These are phyloP conservation scores for Acridotheres tristis DNA, from an alignment of 2,797 vertebrate genomes.

Conservation along the genomic window DNA sequence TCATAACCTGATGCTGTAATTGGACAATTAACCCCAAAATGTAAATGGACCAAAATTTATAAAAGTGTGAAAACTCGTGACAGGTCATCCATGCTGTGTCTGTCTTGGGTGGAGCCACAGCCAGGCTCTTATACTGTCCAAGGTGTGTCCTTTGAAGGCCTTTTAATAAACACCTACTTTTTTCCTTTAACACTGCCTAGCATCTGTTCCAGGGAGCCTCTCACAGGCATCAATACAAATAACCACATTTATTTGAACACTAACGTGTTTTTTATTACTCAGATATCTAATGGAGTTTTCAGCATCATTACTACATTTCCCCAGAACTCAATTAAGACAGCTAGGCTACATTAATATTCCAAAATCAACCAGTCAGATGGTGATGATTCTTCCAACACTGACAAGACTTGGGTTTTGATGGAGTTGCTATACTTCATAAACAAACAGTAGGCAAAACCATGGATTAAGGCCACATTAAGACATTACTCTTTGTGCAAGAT, in stretches of 20 bases:
- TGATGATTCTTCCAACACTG: not conserved
- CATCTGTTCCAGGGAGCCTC: too few species aligned
- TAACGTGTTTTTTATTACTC: not conserved
- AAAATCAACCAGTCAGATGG: not conserved
- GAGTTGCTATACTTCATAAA: not conserved
- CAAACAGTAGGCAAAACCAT: not conserved
- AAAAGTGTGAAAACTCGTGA: too few species aligned
- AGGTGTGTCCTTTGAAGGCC: too few species aligned
- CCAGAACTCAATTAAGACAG: not conserved
- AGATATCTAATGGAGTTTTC: not conserved
- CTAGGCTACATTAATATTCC: not conserved
- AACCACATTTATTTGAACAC: not conserved
- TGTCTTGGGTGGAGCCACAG: too few species aligned
- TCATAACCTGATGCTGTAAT: too few species aligned
- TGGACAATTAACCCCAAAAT: too few species aligned
- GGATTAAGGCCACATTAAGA: not conserved
- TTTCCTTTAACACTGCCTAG: too few species aligned
- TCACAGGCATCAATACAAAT: not conserved
- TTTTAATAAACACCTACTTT: too few species aligned
- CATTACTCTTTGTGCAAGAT: not conserved
- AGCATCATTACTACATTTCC: not conserved
- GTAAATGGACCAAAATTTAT: too few species aligned
- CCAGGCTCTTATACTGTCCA: too few species aligned
- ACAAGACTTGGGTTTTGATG: not conserved
- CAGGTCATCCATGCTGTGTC: too few species aligned